Evolutionary conservation across 2,888 invertebrate species (phyloP).

Genomic region (Acleris emargana): DNA sequence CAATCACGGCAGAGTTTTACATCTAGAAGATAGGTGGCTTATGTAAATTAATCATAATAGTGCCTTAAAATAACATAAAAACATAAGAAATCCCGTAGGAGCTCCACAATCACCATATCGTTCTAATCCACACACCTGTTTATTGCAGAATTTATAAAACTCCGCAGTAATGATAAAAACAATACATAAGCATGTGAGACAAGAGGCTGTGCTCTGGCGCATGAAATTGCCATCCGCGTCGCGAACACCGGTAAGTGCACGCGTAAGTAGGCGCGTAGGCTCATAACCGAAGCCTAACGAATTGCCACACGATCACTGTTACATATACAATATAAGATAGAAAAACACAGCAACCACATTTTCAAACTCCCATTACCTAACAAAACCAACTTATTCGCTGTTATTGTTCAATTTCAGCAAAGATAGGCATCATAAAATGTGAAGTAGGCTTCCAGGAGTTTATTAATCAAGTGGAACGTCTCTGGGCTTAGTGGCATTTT

Average conservation of each 20-base stretch:
- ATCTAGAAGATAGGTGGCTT: no score
- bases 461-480: conserved; percentile 75
- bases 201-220: conserved; percentile 62
- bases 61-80: neutral
- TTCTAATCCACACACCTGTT: conserved; percentile 14
- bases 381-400: conserved; percentile 26
- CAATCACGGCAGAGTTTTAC: no score
- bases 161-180: conserved; percentile 55
- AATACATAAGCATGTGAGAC: conserved; percentile 53
- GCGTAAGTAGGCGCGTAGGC: conserved; percentile 41
- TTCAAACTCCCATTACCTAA: neutral
- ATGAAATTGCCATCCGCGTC: conserved; percentile 69
- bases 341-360: neutral
- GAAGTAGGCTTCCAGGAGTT: conserved; percentile 55
- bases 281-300: conserved; percentile 4
- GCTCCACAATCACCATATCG: neutral
- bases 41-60: neutral
- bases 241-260: conserved; percentile 60
- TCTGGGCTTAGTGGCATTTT: conserved; percentile 73
- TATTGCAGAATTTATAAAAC: conserved; percentile 32
- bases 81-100: neutral
- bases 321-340: neutral
- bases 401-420: conserved; percentile 51
- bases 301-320: neutral
- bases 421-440: conserved; percentile 53